These are phyloP conservation scores for Matsumurasca onukii DNA, from an alignment of 1,140 invertebrate genomes.

Conservation along the genomic window DNA sequence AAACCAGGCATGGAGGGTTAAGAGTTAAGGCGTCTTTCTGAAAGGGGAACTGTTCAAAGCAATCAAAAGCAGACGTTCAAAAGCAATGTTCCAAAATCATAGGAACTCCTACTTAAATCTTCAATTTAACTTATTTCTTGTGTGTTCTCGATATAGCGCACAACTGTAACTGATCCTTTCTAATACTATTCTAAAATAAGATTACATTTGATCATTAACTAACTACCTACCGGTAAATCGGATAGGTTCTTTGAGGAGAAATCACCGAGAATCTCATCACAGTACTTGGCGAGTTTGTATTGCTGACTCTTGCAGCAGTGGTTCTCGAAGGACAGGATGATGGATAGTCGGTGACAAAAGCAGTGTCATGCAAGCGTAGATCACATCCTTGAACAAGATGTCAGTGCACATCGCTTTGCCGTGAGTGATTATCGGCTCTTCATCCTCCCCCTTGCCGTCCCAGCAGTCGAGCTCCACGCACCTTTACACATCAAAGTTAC, in stretches of 20 bases:
- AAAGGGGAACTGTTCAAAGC: too few species aligned
- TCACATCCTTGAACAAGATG: conserved; percentile 97
- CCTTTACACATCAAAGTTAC: conserved; percentile 55
- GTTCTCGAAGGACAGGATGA: conserved; percentile 99
- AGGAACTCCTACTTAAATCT: too few species aligned
- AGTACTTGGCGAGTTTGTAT: conserved; percentile 98
- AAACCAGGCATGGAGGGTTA: too few species aligned
- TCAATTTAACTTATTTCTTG: too few species aligned
- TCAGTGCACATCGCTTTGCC: conserved; percentile 99
- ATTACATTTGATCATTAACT: too few species aligned
- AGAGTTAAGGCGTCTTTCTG: too few species aligned
- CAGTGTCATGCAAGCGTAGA: conserved; percentile 96
- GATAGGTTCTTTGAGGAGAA: conserved; percentile 90
- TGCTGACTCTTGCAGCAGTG: conserved; percentile 98
- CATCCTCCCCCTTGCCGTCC: conserved; percentile 96
- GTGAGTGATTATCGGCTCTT: conserved; percentile 98
- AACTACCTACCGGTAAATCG: conserved; percentile 82
- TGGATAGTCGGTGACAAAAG: conserved; percentile 96
- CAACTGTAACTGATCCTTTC: too few species aligned
- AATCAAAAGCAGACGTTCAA: too few species aligned
- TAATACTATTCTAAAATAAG: too few species aligned
- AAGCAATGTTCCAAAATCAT: too few species aligned
- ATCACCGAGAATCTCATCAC: conserved; percentile 96
- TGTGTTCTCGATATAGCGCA: too few species aligned
- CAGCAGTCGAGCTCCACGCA: conserved; percentile 99